A percentile compares a stretch with the other conserved stretches of the same genome.
These are phyloP conservation scores for Phaenicophaeus curvirostris DNA, from an alignment of 2,797 vertebrate genomes.

Conservation along the genomic window DNA sequence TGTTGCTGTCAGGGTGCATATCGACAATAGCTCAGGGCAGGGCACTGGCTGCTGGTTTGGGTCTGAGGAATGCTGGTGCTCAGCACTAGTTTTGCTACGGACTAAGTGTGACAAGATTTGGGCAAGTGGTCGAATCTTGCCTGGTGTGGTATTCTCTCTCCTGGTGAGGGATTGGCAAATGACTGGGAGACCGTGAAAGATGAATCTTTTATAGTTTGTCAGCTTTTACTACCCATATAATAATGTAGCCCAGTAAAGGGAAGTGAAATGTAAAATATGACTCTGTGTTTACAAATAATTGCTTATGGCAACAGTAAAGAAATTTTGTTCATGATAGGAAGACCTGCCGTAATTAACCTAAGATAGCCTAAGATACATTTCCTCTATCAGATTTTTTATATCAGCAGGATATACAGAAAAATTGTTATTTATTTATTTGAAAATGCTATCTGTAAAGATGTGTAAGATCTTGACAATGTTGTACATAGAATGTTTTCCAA, in stretches of 20 bases:
- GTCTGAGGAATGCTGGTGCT: not conserved
- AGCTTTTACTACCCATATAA: not conserved
- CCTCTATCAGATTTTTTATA: not conserved
- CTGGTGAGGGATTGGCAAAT: not conserved
- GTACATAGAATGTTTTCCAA: not conserved
- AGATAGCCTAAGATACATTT: not conserved
- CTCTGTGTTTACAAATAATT: not conserved
- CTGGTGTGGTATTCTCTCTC: not conserved
- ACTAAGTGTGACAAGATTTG: not conserved
- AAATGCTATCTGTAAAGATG: not conserved
- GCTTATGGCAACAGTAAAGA: not conserved
- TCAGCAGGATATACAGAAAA: not conserved
- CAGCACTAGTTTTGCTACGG: not conserved
- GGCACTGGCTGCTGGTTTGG: not conserved
- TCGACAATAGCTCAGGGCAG: not conserved
- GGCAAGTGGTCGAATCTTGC: not conserved
- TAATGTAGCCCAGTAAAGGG: not conserved
- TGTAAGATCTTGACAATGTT: not conserved
- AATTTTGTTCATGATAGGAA: not conserved
- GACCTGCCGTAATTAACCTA: not conserved
- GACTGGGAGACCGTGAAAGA: not conserved
- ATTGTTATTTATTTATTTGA: not conserved
- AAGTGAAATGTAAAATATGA: not conserved
- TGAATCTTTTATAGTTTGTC: not conserved
- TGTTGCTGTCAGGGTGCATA: not conserved